Conservation (phyloP, 2,113 vertebrate species). For the Donacobius atricapilla region DNA sequence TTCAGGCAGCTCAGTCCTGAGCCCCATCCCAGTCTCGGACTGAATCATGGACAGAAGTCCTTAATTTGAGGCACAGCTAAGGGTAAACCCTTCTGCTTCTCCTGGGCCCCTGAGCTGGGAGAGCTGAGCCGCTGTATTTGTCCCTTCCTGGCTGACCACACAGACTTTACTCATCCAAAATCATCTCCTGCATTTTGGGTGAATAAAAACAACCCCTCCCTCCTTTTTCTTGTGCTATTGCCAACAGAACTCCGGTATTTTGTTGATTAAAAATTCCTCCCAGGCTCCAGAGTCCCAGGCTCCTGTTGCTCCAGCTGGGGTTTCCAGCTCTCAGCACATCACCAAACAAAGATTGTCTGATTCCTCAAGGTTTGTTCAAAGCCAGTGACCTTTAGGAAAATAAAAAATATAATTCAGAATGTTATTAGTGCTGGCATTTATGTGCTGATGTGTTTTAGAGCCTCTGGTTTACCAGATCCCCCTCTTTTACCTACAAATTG, state of each 20-base stretch:
- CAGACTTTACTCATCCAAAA: not conserved
- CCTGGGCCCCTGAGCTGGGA: not conserved
- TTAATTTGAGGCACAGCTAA: not conserved
- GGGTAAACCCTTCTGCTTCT: not conserved
- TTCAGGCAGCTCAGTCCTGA: not conserved
- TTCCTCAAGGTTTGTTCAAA: not conserved
- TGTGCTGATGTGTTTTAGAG: not conserved
- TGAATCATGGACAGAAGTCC: too few relatives aligned
- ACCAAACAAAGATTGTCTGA: not conserved
- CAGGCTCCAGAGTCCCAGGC: not conserved
- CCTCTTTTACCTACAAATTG: not conserved
- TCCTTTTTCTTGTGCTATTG: not conserved
- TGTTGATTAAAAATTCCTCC: not conserved
- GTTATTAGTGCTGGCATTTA: not conserved
- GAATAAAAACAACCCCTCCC: not conserved
- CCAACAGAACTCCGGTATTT: not conserved
- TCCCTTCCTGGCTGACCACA: not conserved
- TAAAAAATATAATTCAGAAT: not conserved
- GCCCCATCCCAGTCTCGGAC: not conserved
- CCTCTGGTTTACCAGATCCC: not conserved
- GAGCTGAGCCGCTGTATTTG: not conserved
- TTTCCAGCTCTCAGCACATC: not conserved
- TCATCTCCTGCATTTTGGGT: not conserved
- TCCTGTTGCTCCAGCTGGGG: not conserved
- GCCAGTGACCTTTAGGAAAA: not conserved